These are phyloP conservation scores for Tachypleus tridentatus DNA, from an alignment of 1,140 invertebrate species.

Conservation along the genomic window DNA sequence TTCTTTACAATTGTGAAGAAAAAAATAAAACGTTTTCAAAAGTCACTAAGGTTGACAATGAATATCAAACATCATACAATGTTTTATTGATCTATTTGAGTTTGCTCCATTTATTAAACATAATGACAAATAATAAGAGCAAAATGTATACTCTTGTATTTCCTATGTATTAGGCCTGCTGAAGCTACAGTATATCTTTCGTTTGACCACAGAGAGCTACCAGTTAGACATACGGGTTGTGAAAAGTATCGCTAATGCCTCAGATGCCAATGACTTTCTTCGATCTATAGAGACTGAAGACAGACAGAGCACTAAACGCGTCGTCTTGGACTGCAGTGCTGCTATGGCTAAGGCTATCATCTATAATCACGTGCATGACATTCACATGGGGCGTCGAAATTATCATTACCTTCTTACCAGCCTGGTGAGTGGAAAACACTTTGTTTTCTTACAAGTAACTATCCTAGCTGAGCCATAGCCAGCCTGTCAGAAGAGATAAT, in stretches of 20 bases:
- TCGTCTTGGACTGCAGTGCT: slow-evolving; percentile 73
- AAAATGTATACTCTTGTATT: too few species aligned
- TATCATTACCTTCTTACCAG: slow-evolving; percentile 84
- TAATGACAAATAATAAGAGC: too few species aligned
- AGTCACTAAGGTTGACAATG: too few species aligned
- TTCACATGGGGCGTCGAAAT: slow-evolving; percentile 67
- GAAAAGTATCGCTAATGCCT: slow-evolving; percentile 33
- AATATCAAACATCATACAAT: too few species aligned
- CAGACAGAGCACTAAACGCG: slow-evolving; percentile 56
- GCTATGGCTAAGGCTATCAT: slow-evolving; percentile 74
- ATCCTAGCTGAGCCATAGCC: too few species aligned
- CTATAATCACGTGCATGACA: slow-evolving; percentile 67
- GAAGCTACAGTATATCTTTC: slow-evolving; percentile 77
- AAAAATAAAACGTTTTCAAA: too few species aligned
- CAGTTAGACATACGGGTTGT: slow-evolving; percentile 61
- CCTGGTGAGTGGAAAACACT: slow-evolving; percentile 52
- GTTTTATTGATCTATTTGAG: too few species aligned
- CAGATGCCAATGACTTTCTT: slow-evolving; percentile 30
- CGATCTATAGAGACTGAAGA: slow-evolving; percentile 18
- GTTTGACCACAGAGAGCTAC: slow-evolving; percentile 51
- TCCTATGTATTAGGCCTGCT: slow-evolving; percentile 51
- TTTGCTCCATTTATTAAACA: too few species aligned
- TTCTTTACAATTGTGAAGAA: too few species aligned
- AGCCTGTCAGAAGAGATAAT: too few species aligned
- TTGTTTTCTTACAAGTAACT: background rate